These are phyloP conservation scores for Thamnophis elegans DNA, from an alignment of 2,797 vertebrate genomes.

Conservation along the genomic window DNA sequence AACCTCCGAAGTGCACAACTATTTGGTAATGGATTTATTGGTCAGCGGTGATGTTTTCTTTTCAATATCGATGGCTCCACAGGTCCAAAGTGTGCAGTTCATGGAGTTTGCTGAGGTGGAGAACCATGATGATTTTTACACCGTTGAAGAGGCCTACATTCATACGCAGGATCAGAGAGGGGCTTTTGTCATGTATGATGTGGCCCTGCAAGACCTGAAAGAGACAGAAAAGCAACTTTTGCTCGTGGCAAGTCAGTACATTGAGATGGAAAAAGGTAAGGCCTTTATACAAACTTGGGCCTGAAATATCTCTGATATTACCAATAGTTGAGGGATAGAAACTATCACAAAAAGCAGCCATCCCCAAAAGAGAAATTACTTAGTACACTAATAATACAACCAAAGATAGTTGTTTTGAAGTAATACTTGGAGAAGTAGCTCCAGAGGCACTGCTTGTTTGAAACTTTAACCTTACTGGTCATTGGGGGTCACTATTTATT, in stretches of 20 bases:
- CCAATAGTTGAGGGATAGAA: background rate
- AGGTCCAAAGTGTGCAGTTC: slow-evolving; percentile 72
- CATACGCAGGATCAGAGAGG: slow-evolving; percentile 74
- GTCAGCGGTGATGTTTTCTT: background rate
- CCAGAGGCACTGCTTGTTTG: background rate
- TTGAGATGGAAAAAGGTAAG: slow-evolving; percentile 65
- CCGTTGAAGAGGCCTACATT: slow-evolving; percentile 52
- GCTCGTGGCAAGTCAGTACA: slow-evolving; percentile 72
- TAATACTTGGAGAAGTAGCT: background rate
- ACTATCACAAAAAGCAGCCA: background rate
- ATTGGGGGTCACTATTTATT: background rate
- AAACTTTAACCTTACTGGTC: background rate
- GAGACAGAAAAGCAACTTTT: slow-evolving; percentile 72
- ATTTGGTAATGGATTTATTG: background rate
- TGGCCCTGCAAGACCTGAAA: slow-evolving; percentile 72
- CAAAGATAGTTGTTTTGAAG: background rate
- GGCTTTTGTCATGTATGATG: slow-evolving; percentile 67
- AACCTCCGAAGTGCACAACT: background rate
- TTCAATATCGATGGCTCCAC: slow-evolving; percentile 5
- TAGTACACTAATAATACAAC: background rate
- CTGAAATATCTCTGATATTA: background rate
- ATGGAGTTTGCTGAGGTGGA: slow-evolving; percentile 78
- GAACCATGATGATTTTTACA: slow-evolving; percentile 77
- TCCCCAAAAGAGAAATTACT: background rate
- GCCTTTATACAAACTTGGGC: background rate